A percentile compares a stretch with the other conserved stretches of the same genome.
Conservation (phyloP, 1,140 invertebrate species). For the Sycophaga agraensis region DNA sequence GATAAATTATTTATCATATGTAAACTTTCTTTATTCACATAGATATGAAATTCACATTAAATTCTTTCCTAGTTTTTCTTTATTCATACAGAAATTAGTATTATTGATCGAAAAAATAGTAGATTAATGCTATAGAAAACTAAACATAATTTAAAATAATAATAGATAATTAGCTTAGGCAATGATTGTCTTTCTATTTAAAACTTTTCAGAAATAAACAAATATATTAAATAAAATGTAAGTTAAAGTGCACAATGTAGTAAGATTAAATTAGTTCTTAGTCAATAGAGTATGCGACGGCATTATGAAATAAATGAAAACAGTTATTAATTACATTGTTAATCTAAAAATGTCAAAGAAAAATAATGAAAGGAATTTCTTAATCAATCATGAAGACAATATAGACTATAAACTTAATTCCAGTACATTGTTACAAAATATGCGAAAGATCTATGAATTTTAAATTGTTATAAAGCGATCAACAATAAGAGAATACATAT, state of each 20-base stretch:
- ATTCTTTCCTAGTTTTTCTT: too few relatives aligned
- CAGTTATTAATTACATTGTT: conserved; percentile 25
- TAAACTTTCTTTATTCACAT: too few relatives aligned
- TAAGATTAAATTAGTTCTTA: conserved; percentile 34
- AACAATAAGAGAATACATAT: conserved; percentile 12
- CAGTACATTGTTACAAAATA: conserved; percentile 14
- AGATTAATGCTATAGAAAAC: too few relatives aligned
- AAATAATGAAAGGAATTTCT: conserved; percentile 38
- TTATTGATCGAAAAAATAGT: too few relatives aligned
- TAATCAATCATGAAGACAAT: conserved; percentile 53
- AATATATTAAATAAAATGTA: conserved; percentile 17
- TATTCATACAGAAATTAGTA: too few relatives aligned
- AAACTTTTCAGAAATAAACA: conserved; percentile 17
- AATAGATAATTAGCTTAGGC: background rate
- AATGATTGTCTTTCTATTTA: conserved; percentile 13
- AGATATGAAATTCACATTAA: too few relatives aligned
- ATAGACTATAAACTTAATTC: conserved; percentile 40
- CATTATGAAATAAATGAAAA: conserved; percentile 25
- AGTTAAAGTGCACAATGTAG: conserved; percentile 32
- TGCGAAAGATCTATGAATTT: conserved; percentile 28
- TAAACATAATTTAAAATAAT: background rate
- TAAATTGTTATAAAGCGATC: conserved; percentile 28
- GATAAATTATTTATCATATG: too few relatives aligned
- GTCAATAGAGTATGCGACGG: conserved; percentile 17
- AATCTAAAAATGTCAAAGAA: conserved; percentile 8